These are phyloP conservation scores for Euura saliciscinereae DNA, from an alignment of 1,140 invertebrate genomes.

Conservation along the genomic window DNA sequence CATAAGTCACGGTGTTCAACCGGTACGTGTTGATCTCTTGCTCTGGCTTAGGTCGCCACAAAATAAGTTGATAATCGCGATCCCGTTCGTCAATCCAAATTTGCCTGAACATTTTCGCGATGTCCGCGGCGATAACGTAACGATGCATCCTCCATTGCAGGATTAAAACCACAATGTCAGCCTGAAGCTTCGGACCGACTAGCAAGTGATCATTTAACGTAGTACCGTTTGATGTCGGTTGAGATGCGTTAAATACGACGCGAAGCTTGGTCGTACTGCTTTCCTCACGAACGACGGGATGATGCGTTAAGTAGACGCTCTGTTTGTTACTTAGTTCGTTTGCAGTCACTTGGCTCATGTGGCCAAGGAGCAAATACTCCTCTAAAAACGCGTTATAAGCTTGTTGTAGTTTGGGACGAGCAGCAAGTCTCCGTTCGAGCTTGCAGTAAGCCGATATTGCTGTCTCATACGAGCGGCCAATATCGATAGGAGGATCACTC, in stretches of 20 bases:
- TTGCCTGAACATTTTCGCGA: slow-evolving; percentile 44
- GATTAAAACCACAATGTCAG: slow-evolving; percentile 7
- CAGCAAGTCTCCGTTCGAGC: not conserved
- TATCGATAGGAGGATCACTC: not conserved
- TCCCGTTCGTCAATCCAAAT: slow-evolving; percentile 32
- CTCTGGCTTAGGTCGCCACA: slow-evolving; percentile 36
- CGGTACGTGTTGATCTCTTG: slow-evolving; percentile 23
- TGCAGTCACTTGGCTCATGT: not conserved
- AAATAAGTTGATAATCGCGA: slow-evolving; percentile 37
- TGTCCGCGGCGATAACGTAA: slow-evolving; percentile 28
- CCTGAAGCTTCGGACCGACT: slow-evolving; percentile 16
- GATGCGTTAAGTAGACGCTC: not conserved
- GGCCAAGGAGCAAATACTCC: not conserved
- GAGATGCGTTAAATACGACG: slow-evolving; percentile 26
- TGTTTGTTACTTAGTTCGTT: not conserved
- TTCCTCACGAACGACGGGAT: not conserved
- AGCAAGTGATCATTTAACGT: slow-evolving; percentile 25
- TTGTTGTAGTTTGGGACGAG: not conserved
- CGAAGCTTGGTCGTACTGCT: slow-evolving; percentile 22
- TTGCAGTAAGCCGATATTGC: not conserved
- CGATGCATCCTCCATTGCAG: slow-evolving; percentile 13
- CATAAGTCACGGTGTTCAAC: slow-evolving; percentile 50
- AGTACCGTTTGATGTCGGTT: slow-evolving; percentile 3
- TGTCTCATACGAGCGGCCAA: not conserved
- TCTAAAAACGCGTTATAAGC: no score